A percentile compares a stretch with the other conserved stretches of the same genome.
Evolutionary conservation across 2,888 invertebrate species (phyloP).

Genomic region (Drosophila prostipennis): DNA sequence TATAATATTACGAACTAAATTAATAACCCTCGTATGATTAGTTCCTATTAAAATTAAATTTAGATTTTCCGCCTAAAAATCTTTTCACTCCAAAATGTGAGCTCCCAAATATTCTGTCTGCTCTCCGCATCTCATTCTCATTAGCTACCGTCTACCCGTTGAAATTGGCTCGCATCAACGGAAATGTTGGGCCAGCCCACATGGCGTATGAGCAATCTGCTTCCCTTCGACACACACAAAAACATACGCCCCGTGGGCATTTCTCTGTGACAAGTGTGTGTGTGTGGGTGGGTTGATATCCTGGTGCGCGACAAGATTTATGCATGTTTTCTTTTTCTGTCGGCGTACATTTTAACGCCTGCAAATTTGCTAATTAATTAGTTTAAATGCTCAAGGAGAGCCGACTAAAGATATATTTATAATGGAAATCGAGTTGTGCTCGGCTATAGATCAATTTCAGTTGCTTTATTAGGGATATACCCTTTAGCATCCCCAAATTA

Average conservation of each 20-base stretch:
- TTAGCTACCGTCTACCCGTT: slow-evolving; percentile 8
- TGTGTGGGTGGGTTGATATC: slow-evolving; percentile 35
- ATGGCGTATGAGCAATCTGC: slow-evolving; percentile 60
- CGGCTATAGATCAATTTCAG: slow-evolving; percentile 29
- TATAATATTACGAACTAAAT: too few relatives aligned
- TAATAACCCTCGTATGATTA: too few relatives aligned
- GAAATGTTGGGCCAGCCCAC: slow-evolving; percentile 54
- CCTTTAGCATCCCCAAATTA: slow-evolving; percentile 48
- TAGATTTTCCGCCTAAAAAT: too few relatives aligned
- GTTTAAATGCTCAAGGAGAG: slow-evolving; percentile 52
- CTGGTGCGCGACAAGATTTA: slow-evolving; percentile 73
- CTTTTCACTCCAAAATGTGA: neutral
- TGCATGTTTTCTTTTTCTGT: slow-evolving; percentile 68
- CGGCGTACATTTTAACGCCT: slow-evolving; percentile 74
- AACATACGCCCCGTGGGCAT: slow-evolving; percentile 58
- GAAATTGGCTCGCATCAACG: slow-evolving; percentile 26
- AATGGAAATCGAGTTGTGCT: slow-evolving; percentile 20
- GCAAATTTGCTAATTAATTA: slow-evolving; percentile 75
- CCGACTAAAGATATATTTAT: slow-evolving; percentile 8
- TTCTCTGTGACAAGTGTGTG: slow-evolving; percentile 10
- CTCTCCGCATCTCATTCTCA: neutral
- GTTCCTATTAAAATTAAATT: too few relatives aligned
- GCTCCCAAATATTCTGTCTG: slow-evolving; percentile 6
- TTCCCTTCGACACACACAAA: slow-evolving; percentile 26
- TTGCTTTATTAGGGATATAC: neutral